These are phyloP conservation scores for Carduelis carduelis DNA, from an alignment of 2,797 vertebrate genomes.

Conservation along the genomic window DNA sequence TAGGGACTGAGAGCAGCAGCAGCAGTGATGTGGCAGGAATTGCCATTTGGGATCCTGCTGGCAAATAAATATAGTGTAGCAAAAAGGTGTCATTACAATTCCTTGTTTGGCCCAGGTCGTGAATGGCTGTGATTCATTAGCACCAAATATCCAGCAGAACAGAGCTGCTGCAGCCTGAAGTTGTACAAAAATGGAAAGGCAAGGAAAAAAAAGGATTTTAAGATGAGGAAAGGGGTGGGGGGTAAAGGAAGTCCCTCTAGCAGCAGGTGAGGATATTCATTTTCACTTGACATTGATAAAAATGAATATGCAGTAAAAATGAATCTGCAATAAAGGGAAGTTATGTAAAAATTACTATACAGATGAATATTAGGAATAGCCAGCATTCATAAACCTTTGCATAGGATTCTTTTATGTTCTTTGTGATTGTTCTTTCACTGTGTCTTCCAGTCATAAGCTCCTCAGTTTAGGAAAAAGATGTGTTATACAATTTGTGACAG, in stretches of 20 bases:
- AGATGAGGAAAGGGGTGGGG: background rate
- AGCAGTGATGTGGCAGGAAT: background rate
- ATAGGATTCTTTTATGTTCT: background rate
- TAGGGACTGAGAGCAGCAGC: background rate
- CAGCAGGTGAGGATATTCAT: background rate
- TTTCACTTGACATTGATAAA: background rate
- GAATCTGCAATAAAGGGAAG: background rate
- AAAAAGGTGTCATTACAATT: background rate
- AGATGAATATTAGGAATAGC: background rate
- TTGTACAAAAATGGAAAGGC: background rate
- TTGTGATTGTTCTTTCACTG: background rate
- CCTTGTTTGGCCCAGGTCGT: background rate
- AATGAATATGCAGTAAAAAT: background rate
- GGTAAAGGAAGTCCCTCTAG: background rate
- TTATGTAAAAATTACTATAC: background rate
- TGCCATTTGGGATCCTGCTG: slow-evolving; percentile 31
- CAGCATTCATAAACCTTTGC: background rate
- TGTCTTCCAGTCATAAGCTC: background rate
- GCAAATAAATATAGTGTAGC: background rate
- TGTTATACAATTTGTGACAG: background rate
- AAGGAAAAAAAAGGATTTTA: background rate
- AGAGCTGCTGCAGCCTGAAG: background rate
- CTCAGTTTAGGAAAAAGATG: background rate
- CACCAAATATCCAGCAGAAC: background rate
- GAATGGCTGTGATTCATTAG: slow-evolving; percentile 26